Evolutionary conservation across 1,140 invertebrate genomes (phyloP), one percentile per base, ranked within the genome.

Genomic region (Achroia grisella): DNA sequence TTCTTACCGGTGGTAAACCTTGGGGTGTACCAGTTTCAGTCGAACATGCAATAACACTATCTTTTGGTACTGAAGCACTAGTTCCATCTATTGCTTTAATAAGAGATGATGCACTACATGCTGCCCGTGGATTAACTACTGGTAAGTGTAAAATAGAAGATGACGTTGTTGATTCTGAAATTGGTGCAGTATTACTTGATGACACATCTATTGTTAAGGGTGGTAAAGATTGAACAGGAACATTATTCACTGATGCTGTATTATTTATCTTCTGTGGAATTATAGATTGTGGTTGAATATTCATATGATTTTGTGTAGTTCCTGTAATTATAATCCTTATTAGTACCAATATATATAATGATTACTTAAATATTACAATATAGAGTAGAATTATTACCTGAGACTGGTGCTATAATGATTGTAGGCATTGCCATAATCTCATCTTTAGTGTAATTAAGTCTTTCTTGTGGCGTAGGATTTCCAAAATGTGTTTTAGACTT

Each of bases 341-440:
- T 15, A 35, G 12, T 2, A 34, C 2, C 32, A 11, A n/a, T 10
- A 3, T 1, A 31, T 10, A 31, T 31, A 31, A 10, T 2, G 8
- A 3, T 31, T 29, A 6, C 28, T 31, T n/a, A 46, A 11, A 27
- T 42, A 29, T 5, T 36, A 42, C 12, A 17, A 39, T 29, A 37
- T 4, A 40, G 2, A 32, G n/a, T 41, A 42, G 9, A 13, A 36
- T 14, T 23, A 10, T 29, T 43, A 42, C 80, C 72, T 70, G 75
- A 51, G 29, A 56, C 39, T 31, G 74, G 76, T 13, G 79, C 68
- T 28, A 84, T 44, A 41, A 84, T 78, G 14, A 84, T 68, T 13
- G 80, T 84, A 10, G 80, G 80, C 80, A 84, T 84, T 8, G 80
- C 76, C 77, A 84, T 81, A 46, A 84, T 84, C 60, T 84, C 77